Conservation (phyloP, 2,888 invertebrate genomes). For the Deroplatys truncata region DNA sequence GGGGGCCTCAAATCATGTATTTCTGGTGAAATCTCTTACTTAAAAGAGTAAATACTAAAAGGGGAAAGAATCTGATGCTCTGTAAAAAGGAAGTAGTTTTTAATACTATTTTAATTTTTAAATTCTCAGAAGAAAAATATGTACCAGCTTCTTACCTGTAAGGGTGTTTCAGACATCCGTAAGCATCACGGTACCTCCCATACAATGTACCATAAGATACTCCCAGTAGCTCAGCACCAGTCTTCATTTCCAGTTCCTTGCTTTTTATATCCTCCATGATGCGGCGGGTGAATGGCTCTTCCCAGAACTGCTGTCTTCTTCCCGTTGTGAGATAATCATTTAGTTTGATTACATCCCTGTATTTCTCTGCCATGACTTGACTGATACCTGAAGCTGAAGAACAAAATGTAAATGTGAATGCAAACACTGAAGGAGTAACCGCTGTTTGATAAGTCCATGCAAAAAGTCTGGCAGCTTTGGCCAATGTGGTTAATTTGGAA, state of each 20-base stretch:
- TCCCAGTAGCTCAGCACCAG: slow-evolving; percentile 82
- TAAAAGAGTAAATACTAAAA: no score
- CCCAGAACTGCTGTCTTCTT: slow-evolving; percentile 87
- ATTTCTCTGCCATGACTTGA: slow-evolving; percentile 37
- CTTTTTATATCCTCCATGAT: slow-evolving; percentile 87
- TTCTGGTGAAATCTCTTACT: no score
- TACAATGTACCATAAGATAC: slow-evolving; percentile 89
- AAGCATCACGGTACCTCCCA: slow-evolving; percentile 83
- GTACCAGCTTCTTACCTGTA: slow-evolving; percentile 58
- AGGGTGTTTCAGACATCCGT: slow-evolving; percentile 82
- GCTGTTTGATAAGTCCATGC: no score
- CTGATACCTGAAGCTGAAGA: slow-evolving; percentile 11
- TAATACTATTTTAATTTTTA: no score
- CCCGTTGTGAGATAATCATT: slow-evolving; percentile 83
- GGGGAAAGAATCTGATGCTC: no score
- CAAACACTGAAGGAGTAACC: no score
- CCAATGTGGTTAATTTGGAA: no score
- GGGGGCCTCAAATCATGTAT: no score
- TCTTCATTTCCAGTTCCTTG: slow-evolving; percentile 90
- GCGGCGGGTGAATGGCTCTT: slow-evolving; percentile 82
- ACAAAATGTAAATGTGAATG: background rate
- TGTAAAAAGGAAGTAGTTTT: no score
- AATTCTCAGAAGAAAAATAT: no score
- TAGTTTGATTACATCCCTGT: slow-evolving; percentile 74
- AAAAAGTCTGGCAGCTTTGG: no score